Conservation (phyloP, 1,140 invertebrate genomes). For the Elymnias hypermnestra region DNA sequence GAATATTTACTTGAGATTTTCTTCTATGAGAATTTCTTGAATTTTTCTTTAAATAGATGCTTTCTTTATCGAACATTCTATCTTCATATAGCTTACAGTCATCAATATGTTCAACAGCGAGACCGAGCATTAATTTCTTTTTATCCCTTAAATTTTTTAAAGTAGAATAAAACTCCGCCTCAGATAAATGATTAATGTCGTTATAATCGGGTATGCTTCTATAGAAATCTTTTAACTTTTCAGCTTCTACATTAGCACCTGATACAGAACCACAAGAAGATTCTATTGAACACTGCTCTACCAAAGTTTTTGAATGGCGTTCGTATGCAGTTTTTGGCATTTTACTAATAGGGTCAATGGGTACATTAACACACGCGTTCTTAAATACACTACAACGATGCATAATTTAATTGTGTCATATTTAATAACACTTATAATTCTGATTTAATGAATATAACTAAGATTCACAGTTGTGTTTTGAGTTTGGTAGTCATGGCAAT, state of each 20-base stretch:
- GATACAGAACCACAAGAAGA: conserved; percentile 39
- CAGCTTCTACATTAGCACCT: conserved; percentile 48
- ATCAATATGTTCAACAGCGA: conserved; percentile 72
- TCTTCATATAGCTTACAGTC: conserved; percentile 43
- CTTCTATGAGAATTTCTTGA: conserved; percentile 5
- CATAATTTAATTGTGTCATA: conserved; percentile 35
- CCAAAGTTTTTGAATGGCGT: conserved; percentile 63
- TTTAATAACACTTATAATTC: too few relatives aligned
- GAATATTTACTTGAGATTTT: not conserved
- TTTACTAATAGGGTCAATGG: conserved; percentile 79
- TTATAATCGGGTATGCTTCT: conserved; percentile 83
- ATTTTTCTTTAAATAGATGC: conserved; percentile 1
- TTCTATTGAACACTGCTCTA: conserved; percentile 53
- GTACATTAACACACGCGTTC: conserved; percentile 81
- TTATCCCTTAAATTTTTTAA: conserved; percentile 80
- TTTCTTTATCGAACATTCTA: conserved; percentile 22
- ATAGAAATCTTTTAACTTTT: conserved; percentile 80
- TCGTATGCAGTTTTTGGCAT: conserved; percentile 81
- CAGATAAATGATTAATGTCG: conserved; percentile 81
- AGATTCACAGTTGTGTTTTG: too few relatives aligned
- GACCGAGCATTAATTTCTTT: conserved; percentile 77
- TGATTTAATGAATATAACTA: too few relatives aligned
- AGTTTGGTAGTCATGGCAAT: too few relatives aligned
- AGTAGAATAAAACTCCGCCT: conserved; percentile 81
- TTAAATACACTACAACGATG: conserved; percentile 75